A percentile compares a stretch with the other conserved stretches of the same genome.
Evolutionary conservation across 2,113 vertebrate genomes (phyloP).

Genomic region (Silurus asotus): DNA sequence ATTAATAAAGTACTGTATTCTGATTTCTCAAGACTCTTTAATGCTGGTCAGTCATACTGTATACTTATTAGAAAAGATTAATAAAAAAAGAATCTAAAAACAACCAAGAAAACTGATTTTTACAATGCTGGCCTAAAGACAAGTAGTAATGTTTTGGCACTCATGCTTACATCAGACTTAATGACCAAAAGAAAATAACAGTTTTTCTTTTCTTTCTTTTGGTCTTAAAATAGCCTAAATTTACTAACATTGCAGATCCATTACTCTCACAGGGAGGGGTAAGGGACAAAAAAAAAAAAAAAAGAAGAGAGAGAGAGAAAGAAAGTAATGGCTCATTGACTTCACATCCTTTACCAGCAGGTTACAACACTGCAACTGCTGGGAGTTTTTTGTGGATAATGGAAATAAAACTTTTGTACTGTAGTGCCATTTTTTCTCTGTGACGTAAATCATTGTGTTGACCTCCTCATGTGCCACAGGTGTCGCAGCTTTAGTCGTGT

Average conservation of each 20-base stretch:
- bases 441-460: neutral
- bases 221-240: slow-evolving; percentile 44
- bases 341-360: slow-evolving; percentile 46
- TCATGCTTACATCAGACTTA: neutral
- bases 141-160: neutral
- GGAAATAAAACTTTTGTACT: slow-evolving; percentile 1
- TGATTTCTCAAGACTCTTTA: too few relatives aligned
- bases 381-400: slow-evolving; percentile 44
- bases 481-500: neutral
- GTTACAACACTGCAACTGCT: slow-evolving; percentile 45
- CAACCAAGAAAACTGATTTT: neutral
- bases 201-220: neutral
- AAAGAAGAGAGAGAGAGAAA: too few relatives aligned
- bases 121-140: neutral
- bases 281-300: slow-evolving; percentile 26
- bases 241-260: slow-evolving; percentile 35
- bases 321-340: slow-evolving; percentile 50
- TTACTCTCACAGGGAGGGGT: slow-evolving; percentile 52
- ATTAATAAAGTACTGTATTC: too few relatives aligned
- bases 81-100: neutral
- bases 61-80: neutral
- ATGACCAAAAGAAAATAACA: slow-evolving; percentile 22
- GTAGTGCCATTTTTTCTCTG: slow-evolving; percentile 6
- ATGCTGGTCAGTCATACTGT: too few relatives aligned
- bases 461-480: neutral